A percentile compares a stretch with the other conserved stretches of the same genome.
phyloP scores from a whole-genome alignment of 2,888 invertebrate genomes.

The Ectropis crepuscularia region DNA sequence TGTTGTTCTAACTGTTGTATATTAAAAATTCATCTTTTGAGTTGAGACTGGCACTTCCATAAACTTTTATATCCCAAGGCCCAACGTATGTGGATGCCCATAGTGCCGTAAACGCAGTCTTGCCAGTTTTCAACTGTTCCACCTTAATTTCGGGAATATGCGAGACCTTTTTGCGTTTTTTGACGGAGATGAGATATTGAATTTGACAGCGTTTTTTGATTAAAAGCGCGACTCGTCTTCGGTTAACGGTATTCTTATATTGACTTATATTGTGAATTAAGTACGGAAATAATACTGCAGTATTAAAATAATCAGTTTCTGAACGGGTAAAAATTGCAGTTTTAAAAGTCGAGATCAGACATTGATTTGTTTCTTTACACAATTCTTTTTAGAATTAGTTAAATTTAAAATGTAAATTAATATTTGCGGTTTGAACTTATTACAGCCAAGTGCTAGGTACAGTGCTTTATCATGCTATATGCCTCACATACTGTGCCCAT shows the following conservation, averaged over 20 bases:
- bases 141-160: slow-evolving; percentile 71
- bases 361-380: too few species aligned
- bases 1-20: too few species aligned
- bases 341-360: too few species aligned
- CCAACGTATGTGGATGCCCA: background rate
- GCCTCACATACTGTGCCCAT: too few species aligned
- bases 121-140: slow-evolving; percentile 64
- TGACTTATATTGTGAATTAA: slow-evolving; percentile 29
- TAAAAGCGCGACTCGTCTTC: slow-evolving; percentile 37
- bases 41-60: background rate
- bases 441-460: background rate
- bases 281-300: slow-evolving; percentile 12
- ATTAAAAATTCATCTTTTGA: background rate
- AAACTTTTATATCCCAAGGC: background rate
- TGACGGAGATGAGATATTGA: slow-evolving; percentile 66
- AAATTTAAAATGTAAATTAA: background rate
- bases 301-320: too few species aligned
- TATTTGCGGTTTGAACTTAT: background rate
- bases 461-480: too few species aligned
- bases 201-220: slow-evolving; percentile 61
- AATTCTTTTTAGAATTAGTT: too few species aligned
- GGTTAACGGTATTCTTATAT: slow-evolving; percentile 48
- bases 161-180: slow-evolving; percentile 55
- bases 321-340: too few species aligned
- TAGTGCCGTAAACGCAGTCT: slow-evolving; percentile 40